Percentiles rank a stretch among this genome's conserved stretches.
phyloP scores from a whole-genome alignment of 2,113 vertebrate genomes.

The Neogobius melanostomus region DNA sequence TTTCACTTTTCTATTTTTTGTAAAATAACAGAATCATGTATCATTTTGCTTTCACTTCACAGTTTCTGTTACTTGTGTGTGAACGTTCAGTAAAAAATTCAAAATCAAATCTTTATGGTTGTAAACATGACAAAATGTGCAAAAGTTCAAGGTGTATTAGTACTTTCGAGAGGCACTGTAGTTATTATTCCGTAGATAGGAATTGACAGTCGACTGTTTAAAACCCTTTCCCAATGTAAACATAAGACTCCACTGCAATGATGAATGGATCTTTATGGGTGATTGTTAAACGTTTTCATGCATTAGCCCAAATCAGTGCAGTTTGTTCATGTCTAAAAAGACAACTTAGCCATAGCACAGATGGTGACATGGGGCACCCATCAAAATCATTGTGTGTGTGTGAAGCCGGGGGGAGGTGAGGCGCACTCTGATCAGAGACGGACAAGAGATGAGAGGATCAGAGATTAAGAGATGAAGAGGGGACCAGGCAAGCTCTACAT shows the following conservation, averaged over 20 bases:
- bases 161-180: too few relatives aligned
- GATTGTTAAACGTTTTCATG: constrained; percentile 9
- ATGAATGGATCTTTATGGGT: not conserved
- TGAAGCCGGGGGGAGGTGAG: constrained; percentile 20
- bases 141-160: too few relatives aligned
- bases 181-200: too few relatives aligned
- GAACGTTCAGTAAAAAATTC: too few relatives aligned
- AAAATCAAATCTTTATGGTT: too few relatives aligned
- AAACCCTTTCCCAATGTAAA: not conserved
- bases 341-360: constrained; percentile 35
- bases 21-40: too few relatives aligned
- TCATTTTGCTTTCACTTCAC: too few relatives aligned
- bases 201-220: too few relatives aligned
- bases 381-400: constrained; percentile 40
- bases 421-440: constrained; percentile 36
- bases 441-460: constrained; percentile 48
- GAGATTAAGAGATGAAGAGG: constrained; percentile 55
- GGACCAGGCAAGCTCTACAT: constrained; percentile 23
- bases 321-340: constrained; percentile 42
- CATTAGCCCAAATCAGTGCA: constrained; percentile 16
- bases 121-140: too few relatives aligned
- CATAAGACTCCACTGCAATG: not conserved
- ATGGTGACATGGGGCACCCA: constrained; percentile 57
- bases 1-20: too few relatives aligned
- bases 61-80: too few relatives aligned